Conservation (phyloP, 1,140 invertebrate species). For the Eciton burchellii region DNA sequence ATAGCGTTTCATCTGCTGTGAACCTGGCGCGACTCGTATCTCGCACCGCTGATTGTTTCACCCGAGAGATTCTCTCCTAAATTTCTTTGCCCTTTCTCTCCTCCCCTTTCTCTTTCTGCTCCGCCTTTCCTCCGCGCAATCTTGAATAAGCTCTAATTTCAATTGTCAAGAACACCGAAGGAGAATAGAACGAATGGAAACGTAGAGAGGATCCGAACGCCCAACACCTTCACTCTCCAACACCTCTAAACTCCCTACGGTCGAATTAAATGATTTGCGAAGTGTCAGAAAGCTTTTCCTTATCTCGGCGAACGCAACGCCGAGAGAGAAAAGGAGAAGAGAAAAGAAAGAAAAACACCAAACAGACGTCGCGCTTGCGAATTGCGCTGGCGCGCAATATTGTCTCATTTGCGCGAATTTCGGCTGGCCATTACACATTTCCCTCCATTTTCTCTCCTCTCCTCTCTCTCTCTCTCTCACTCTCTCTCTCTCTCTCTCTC, state of each 20-base stretch:
- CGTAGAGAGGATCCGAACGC: slow-evolving; percentile 28
- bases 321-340: too few relatives aligned
- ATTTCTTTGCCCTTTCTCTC: slow-evolving; percentile 29
- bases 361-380: slow-evolving; percentile 22
- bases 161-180: slow-evolving; percentile 52
- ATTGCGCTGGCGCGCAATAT: slow-evolving; percentile 55
- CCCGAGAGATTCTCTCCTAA: slow-evolving; percentile 45
- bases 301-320: slow-evolving; percentile 38
- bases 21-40: slow-evolving; percentile 17
- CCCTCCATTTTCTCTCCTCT: not conserved
- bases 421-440: slow-evolving; percentile 44
- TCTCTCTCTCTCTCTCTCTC: slow-evolving; percentile 42
- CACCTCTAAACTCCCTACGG: not conserved
- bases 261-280: slow-evolving; percentile 57
- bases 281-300: slow-evolving; percentile 60
- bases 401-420: slow-evolving; percentile 59
- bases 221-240: not conserved
- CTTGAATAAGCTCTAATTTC: slow-evolving; percentile 61
- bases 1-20: slow-evolving; percentile 28
- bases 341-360: slow-evolving; percentile 51
- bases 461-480: slow-evolving; percentile 28
- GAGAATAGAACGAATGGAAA: slow-evolving; percentile 54
- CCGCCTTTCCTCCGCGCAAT: slow-evolving; percentile 10
- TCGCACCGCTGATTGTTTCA: slow-evolving; percentile 29
- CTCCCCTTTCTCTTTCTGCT: not conserved